Percentiles rank a stretch among this genome's conserved stretches.
These are phyloP conservation scores for Dicycla oo DNA, from an alignment of 2,888 invertebrate species.

Conservation along the genomic window DNA sequence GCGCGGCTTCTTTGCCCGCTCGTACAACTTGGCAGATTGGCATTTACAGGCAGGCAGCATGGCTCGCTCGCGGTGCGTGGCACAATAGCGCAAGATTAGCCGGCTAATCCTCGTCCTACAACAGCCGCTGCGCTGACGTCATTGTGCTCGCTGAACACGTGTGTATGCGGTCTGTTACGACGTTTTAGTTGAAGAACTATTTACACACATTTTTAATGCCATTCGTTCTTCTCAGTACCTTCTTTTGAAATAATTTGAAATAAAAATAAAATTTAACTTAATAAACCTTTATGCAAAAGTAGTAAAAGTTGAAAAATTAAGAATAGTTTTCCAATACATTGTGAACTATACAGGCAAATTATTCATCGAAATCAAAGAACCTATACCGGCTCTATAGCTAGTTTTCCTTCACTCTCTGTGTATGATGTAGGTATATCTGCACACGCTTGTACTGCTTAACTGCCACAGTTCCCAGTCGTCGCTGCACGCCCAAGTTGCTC, in stretches of 20 bases:
- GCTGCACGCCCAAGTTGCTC: slow-evolving; percentile 13
- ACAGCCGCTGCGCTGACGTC: slow-evolving; percentile 8
- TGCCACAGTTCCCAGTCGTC: neutral
- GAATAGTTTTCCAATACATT: neutral
- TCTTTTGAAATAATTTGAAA: neutral
- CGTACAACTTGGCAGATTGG: neutral
- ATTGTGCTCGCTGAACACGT: slow-evolving; percentile 2
- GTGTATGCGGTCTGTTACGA: neutral
- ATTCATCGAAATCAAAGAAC: neutral
- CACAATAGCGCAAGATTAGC: slow-evolving; percentile 14
- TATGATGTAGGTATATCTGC: neutral
- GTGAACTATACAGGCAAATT: neutral
- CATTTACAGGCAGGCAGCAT: neutral
- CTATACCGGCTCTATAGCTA: neutral
- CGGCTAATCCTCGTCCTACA: slow-evolving; percentile 24
- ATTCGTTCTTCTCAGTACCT: too few relatives aligned
- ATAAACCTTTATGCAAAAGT: too few relatives aligned
- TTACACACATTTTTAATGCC: neutral
- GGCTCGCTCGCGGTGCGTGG: neutral
- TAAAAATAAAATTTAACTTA: too few relatives aligned
- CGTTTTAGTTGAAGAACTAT: neutral
- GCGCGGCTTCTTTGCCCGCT: neutral
- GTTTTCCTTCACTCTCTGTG: neutral
- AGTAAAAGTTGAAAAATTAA: neutral
- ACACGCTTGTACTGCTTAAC: neutral